These are phyloP conservation scores for Delphinus delphis DNA, from an alignment of 2,113 vertebrate genomes.

Conservation along the genomic window DNA sequence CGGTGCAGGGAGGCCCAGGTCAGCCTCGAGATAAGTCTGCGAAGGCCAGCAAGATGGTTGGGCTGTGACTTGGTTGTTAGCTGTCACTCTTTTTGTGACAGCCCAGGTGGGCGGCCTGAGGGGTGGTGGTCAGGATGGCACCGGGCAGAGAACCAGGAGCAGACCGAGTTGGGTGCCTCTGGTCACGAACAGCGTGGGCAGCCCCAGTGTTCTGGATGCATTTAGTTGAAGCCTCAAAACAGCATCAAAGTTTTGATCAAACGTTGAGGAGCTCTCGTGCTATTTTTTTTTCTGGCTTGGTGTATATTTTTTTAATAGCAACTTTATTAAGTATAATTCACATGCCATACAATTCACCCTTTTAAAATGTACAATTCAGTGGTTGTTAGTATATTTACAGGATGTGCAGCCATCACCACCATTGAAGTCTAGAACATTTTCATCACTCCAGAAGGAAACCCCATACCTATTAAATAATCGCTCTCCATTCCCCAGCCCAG, in stretches of 20 bases:
- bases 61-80: neutral
- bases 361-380: neutral
- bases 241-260: neutral
- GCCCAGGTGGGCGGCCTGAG: neutral
- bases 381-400: neutral
- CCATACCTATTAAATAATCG: neutral
- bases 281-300: neutral
- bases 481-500: neutral
- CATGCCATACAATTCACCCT: too few relatives aligned
- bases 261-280: neutral
- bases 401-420: too few relatives aligned
- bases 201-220: accelerated
- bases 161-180: accelerated
- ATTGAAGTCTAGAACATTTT: neutral
- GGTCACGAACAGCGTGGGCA: accelerated
- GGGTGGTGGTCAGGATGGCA: accelerated
- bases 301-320: neutral
- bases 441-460: neutral
- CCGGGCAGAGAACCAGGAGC: neutral
- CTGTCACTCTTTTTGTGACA: neutral
- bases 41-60: accelerated
- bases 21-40: accelerated
- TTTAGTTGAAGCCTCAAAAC: neutral
- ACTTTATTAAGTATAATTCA: neutral
- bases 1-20: neutral